These are phyloP conservation scores for Hycleus phaleratus DNA, from an alignment of 1,140 invertebrate species.

Conservation along the genomic window DNA sequence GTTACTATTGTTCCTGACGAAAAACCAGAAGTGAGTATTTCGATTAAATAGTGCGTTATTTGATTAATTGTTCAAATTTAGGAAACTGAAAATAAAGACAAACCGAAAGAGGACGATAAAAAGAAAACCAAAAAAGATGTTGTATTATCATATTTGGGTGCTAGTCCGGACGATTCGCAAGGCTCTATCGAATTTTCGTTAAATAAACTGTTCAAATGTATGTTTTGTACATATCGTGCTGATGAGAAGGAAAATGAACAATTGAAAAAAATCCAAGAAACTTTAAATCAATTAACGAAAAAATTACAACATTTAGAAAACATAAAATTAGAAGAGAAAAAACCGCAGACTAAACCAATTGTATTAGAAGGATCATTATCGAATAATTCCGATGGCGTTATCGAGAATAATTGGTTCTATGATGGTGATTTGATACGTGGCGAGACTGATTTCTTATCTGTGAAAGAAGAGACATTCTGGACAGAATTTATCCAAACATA, in stretches of 20 bases:
- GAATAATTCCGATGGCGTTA: conserved; percentile 24
- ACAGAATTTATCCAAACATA: conserved; percentile 64
- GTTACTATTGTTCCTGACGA: conserved; percentile 37
- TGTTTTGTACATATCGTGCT: conserved; percentile 52
- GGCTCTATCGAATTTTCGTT: conserved; percentile 55
- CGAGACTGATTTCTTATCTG: conserved; percentile 52
- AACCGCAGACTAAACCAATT: conserved; percentile 2
- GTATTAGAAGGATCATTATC: conserved; percentile 7
- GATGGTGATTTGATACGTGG: conserved; percentile 56
- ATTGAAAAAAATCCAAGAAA: conserved; percentile 44
- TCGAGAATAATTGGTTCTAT: conserved; percentile 54
- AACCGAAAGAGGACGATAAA: conserved; percentile 12
- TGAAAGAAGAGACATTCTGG: conserved; percentile 64
- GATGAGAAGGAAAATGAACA: conserved; percentile 47
- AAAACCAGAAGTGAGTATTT: conserved; percentile 37
- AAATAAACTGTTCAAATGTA: conserved; percentile 53
- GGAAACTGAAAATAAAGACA: conserved; percentile 10
- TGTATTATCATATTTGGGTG: conserved; percentile 23
- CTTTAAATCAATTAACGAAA: conserved; percentile 11
- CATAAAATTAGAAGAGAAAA: conserved; percentile 1
- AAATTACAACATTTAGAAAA: conserved; percentile 18
- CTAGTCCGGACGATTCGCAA: conserved; percentile 44
- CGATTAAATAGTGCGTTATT: not conserved
- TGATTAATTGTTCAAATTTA: not conserved
- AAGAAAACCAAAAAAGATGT: conserved; percentile 9